Conservation (phyloP, 2,113 vertebrate species). For the Todiramphus saurophagus region DNA sequence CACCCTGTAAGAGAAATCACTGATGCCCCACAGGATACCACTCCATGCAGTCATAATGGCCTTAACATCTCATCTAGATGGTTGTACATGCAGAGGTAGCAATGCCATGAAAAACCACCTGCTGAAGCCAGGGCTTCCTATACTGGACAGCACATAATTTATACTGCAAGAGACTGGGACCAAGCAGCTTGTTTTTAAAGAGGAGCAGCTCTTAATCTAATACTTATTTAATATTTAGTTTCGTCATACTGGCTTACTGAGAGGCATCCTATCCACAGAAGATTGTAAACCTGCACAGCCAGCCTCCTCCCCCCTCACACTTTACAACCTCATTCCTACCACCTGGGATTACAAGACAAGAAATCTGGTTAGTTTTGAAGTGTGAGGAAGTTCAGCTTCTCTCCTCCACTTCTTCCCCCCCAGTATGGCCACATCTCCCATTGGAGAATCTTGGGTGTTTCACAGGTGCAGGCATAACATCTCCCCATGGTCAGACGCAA, state of each 20-base stretch:
- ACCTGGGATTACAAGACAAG: not conserved
- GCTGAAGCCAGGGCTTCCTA: not conserved
- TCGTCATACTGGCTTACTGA: not conserved
- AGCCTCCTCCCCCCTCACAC: not conserved
- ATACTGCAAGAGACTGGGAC: not conserved
- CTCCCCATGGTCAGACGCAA: not conserved
- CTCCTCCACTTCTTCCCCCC: not conserved
- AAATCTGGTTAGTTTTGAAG: not conserved
- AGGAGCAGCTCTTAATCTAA: not conserved
- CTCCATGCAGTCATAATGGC: not conserved
- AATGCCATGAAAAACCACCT: not conserved
- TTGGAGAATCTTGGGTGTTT: not conserved
- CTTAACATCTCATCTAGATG: rapidly evolving
- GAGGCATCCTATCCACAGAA: not conserved
- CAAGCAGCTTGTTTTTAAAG: not conserved
- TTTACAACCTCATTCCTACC: not conserved
- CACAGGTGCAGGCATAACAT: not conserved
- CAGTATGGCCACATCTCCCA: not conserved
- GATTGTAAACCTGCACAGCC: not conserved
- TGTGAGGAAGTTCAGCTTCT: not conserved
- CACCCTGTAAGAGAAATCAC: not conserved
- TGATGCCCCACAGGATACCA: not conserved
- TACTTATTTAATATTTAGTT: not conserved
- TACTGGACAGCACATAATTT: not conserved
- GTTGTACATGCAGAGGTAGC: not conserved